These are phyloP conservation scores for Heliconius aoede DNA, from an alignment of 2,888 invertebrate genomes.

Conservation along the genomic window DNA sequence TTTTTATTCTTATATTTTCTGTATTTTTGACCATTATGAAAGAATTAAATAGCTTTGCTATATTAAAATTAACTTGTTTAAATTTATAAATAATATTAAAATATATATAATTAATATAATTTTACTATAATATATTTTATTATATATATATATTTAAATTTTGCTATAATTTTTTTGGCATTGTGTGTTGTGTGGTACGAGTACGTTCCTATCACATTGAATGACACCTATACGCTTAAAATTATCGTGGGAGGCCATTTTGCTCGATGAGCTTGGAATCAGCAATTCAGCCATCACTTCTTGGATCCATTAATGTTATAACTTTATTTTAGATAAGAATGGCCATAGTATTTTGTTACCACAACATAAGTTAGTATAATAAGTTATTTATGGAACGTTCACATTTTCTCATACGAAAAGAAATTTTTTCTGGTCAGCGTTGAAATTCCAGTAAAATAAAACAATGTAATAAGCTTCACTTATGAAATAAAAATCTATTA, in stretches of 20 bases:
- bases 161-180: too few species aligned
- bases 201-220: conserved; percentile 48
- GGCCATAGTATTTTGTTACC: conserved; percentile 66
- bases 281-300: conserved; percentile 59
- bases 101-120: too few species aligned
- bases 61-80: too few species aligned
- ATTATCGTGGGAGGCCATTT: conserved; percentile 68
- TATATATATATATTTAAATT: too few species aligned
- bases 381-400: background rate
- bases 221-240: conserved; percentile 53
- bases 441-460: too few species aligned
- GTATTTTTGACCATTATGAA: background rate
- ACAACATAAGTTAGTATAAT: background rate
- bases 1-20: too few species aligned
- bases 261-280: conserved; percentile 53
- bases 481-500: background rate
- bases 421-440: too few species aligned
- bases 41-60: background rate
- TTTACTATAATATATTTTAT: too few species aligned
- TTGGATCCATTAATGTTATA: conserved; percentile 71
- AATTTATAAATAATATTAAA: too few species aligned
- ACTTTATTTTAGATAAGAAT: conserved; percentile 50
- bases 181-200: too few species aligned
- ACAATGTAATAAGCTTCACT: background rate
- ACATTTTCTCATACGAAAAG: background rate